phyloP scores from a whole-genome alignment of 2,113 vertebrate genomes.

The Poecilia latipinna region DNA sequence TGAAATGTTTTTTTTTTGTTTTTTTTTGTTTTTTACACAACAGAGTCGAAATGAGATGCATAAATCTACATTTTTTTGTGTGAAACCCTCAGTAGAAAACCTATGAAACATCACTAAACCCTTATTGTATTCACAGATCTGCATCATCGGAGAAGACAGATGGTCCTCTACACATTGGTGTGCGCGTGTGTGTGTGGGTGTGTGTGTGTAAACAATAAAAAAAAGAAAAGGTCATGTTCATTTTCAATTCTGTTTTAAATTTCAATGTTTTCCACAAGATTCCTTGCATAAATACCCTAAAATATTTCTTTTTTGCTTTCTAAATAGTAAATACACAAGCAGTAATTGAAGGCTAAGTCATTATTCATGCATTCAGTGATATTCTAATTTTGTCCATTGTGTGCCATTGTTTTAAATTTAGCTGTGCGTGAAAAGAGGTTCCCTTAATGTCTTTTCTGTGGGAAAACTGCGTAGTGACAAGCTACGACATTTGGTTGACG shows the following conservation, averaged over 20 bases:
- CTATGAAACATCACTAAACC: slow-evolving; percentile 62
- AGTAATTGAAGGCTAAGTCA: slow-evolving; percentile 54
- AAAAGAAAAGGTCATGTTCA: slow-evolving; percentile 29
- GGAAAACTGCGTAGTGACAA: slow-evolving; percentile 37
- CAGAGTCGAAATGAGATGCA: slow-evolving; percentile 1
- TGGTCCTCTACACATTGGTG: slow-evolving; percentile 64
- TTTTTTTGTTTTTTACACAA: slow-evolving; percentile 12
- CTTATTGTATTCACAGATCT: slow-evolving; percentile 65
- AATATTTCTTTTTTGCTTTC: slow-evolving; percentile 4
- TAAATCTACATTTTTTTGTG: slow-evolving; percentile 10
- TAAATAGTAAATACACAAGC: slow-evolving; percentile 48
- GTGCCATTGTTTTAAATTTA: slow-evolving; percentile 68
- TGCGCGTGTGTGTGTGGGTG: slow-evolving; percentile 32
- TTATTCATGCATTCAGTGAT: slow-evolving; percentile 67
- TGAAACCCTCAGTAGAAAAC: slow-evolving; percentile 40
- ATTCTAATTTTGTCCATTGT: slow-evolving; percentile 53
- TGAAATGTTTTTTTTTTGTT: slow-evolving; percentile 22
- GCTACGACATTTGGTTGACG: slow-evolving; percentile 57
- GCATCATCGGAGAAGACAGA: slow-evolving; percentile 73
- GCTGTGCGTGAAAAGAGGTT: slow-evolving; percentile 65
- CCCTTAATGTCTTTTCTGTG: slow-evolving; percentile 64
- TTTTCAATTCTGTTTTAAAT: slow-evolving; percentile 24
- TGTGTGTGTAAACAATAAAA: slow-evolving; percentile 11
- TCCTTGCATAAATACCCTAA: slow-evolving; percentile 4
- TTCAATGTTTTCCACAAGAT: slow-evolving; percentile 18